Base-by-base conservation (phyloP, 2,888 invertebrate genomes). In the Pedicia rivosa region DNA sequence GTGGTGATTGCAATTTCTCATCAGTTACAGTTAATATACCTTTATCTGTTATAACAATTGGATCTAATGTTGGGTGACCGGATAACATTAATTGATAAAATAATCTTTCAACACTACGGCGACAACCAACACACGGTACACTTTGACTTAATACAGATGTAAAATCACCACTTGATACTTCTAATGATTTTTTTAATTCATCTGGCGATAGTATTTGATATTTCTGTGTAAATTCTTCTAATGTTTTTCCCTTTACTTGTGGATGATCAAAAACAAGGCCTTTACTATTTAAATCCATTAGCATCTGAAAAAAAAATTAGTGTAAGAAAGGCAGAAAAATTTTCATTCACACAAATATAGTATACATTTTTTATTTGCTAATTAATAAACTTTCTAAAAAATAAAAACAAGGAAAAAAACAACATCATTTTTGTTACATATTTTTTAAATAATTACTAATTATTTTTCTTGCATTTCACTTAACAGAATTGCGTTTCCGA, bases 81-180 rank as follows among this genome's bases (percentile, higher is more conserved):
- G 82, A 80, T 57, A 79, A 74, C 55, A 78, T 78, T 49, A 91
- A 64, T 61, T 88, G 86, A 56, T 78, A 77, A 62, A 87, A 90
- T 46, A 92, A 66, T 48, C 83, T 72, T 60, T 92, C 91, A 48
- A 90, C 90, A 59, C 90, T 90, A 55, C 86, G 72, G 46, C 91
- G 70, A 64, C 92, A 92, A 43, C 92, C 91, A 53, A 92, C 87
- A 67, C 92, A 92, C 45, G 90, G 88, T 53, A 92, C 86, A 59
- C 81, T 79, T 66, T 90, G 86, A 64, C 86, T 79, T 45, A 92
- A 66, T 51, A 88, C 79, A 50, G 77, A 74, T 54, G 86, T 70
- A 51, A 91, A 75, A 63, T 86, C 83, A 48, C 77, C 72, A 51
- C 78, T 78, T 38, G 80, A 78, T 38, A 90, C 86, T 67, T 80